Percentiles rank a stretch among this genome's conserved stretches.
Conservation (phyloP, 2,888 invertebrate genomes). For the Biston betularia region DNA sequence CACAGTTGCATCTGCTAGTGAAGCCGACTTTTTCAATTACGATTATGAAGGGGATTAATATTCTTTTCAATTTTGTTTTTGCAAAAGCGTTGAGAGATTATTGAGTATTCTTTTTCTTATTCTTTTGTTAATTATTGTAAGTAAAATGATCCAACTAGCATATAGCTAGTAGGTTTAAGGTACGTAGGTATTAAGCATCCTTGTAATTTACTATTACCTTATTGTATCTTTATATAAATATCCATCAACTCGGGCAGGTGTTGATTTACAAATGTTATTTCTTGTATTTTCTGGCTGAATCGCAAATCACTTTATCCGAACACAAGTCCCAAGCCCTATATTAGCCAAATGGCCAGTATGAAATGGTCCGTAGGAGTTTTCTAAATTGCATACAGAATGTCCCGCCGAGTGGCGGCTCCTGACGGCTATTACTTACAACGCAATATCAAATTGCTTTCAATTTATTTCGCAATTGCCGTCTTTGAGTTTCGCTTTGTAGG, state of each 20-base stretch:
- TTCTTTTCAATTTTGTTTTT: conserved; percentile 19
- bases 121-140: conserved; percentile 1
- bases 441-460: conserved; percentile 87
- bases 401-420: conserved; percentile 75
- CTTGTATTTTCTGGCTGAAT: not conserved
- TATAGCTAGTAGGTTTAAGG: too few relatives aligned
- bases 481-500: conserved; percentile 87
- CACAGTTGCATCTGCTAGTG: conserved; percentile 44
- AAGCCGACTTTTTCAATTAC: conserved; percentile 23
- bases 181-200: too few relatives aligned
- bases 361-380: conserved; percentile 73
- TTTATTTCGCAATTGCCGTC: conserved; percentile 87
- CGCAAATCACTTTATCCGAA: conserved; percentile 47
- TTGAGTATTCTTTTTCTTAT: not conserved
- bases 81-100: conserved; percentile 7
- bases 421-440: conserved; percentile 86
- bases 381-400: conserved; percentile 81
- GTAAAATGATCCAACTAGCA: not conserved
- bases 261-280: too few relatives aligned
- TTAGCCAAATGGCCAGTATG: conserved; percentile 59
- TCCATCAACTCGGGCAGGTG: too few relatives aligned
- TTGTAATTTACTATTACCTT: too few relatives aligned
- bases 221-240: too few relatives aligned
- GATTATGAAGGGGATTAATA: conserved; percentile 26
- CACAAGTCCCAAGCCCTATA: conserved; percentile 46